phyloP scores from a whole-genome alignment of 2,113 vertebrate genomes.

The Erythrolamprus reginae region DNA sequence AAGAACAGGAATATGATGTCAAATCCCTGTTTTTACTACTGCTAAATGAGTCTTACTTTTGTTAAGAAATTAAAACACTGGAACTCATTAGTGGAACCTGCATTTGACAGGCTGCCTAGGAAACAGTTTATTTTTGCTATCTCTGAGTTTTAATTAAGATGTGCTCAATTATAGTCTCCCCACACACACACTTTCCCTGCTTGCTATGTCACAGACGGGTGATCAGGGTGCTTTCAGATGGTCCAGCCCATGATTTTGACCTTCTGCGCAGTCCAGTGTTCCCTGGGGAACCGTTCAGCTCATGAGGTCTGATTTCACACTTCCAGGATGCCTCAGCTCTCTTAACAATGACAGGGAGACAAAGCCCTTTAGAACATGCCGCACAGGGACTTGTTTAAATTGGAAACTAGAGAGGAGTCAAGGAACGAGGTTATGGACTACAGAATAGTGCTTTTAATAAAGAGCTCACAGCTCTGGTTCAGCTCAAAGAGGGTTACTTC shows the following conservation, averaged over 20 bases:
- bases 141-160: slow-evolving; percentile 88
- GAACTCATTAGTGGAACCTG: slow-evolving; percentile 70
- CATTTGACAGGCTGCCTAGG: slow-evolving; percentile 65
- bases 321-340: slow-evolving; percentile 79
- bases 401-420: slow-evolving; percentile 89
- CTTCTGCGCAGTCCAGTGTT: slow-evolving; percentile 79
- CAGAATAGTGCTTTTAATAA: slow-evolving; percentile 95
- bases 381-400: slow-evolving; percentile 89
- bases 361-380: slow-evolving; percentile 88
- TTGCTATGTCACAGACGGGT: slow-evolving; percentile 76
- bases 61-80: slow-evolving; percentile 62
- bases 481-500: slow-evolving; percentile 78
- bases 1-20: slow-evolving; percentile 49
- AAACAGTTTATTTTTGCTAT: slow-evolving; percentile 82
- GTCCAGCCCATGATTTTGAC: slow-evolving; percentile 88
- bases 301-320: slow-evolving; percentile 94
- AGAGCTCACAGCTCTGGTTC: slow-evolving; percentile 89
- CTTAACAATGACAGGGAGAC: slow-evolving; percentile 89
- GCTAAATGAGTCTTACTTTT: slow-evolving; percentile 49
- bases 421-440: slow-evolving; percentile 89
- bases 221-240: slow-evolving; percentile 80
- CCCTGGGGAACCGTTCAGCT: slow-evolving; percentile 88
- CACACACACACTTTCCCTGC: slow-evolving; percentile 54
- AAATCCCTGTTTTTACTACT: slow-evolving; percentile 47
- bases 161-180: slow-evolving; percentile 73